Evolutionary conservation across 1,140 invertebrate genomes (phyloP).

Genomic region (Pseudachorutes palmiensis): DNA sequence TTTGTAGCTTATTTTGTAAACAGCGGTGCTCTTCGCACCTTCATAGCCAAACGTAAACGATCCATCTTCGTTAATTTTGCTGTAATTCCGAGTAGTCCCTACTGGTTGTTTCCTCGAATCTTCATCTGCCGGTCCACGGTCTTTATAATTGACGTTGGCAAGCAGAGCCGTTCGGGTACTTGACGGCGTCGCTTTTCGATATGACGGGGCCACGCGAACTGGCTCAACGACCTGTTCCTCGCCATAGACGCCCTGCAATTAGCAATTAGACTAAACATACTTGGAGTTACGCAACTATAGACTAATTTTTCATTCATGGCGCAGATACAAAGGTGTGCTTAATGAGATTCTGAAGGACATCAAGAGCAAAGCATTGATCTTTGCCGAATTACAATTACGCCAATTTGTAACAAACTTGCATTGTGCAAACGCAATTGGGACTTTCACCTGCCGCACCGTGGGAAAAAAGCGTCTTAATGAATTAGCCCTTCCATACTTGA

Average conservation of each 20-base stretch:
- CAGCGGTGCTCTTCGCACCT: conserved; percentile 10
- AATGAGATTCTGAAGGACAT: not conserved
- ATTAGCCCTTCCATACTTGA: not conserved
- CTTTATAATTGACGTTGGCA: conserved; percentile 29
- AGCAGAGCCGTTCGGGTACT: conserved; percentile 22
- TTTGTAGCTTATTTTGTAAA: too few relatives aligned
- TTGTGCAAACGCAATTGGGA: not conserved
- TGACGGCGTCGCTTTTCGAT: conserved; percentile 29
- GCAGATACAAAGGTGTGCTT: not conserved
- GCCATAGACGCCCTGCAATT: conserved; percentile 29
- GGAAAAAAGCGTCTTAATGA: not conserved
- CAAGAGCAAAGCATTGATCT: not conserved
- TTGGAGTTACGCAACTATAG: not conserved
- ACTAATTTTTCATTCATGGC: not conserved
- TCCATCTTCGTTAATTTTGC: conserved; percentile 33
- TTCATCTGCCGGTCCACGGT: conserved; percentile 19
- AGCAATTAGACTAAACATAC: conserved; percentile 7
- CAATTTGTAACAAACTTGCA: not conserved
- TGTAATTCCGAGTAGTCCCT: conserved; percentile 36
- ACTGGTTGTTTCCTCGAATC: conserved; percentile 23
- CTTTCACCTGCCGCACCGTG: not conserved
- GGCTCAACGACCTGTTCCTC: conserved; percentile 32
- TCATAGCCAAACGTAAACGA: conserved; percentile 30
- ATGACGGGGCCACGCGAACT: conserved; percentile 31
- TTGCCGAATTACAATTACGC: not conserved